phyloP scores from a whole-genome alignment of 2,888 invertebrate genomes.

The Scaptomyza caliginosa region DNA sequence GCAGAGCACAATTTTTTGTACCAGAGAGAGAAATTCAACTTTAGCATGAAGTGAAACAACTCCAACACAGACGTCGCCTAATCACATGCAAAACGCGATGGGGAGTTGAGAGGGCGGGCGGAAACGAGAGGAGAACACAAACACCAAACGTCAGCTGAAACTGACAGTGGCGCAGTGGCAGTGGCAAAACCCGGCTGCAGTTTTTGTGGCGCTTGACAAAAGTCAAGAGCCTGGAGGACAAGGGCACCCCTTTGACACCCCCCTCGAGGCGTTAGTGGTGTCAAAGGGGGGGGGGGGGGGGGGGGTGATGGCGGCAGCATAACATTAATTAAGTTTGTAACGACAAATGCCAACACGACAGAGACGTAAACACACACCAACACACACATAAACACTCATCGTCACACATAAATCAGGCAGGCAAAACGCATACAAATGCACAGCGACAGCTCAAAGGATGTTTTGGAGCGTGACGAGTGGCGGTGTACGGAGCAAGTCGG shows the following conservation, averaged over 20 bases:
- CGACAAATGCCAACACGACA: slow-evolving; percentile 72
- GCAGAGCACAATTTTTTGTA: slow-evolving; percentile 47
- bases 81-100: slow-evolving; percentile 55
- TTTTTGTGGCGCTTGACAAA: slow-evolving; percentile 75
- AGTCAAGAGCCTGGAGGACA: slow-evolving; percentile 71
- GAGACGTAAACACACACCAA: slow-evolving; percentile 53
- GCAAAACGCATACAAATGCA: slow-evolving; percentile 62
- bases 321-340: slow-evolving; percentile 78
- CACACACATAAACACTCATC: slow-evolving; percentile 15
- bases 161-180: slow-evolving; percentile 69
- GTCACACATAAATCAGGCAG: slow-evolving; percentile 59
- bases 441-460: slow-evolving; percentile 63
- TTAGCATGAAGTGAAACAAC: slow-evolving; percentile 42
- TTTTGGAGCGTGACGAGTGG: slow-evolving; percentile 60
- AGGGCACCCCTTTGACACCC: slow-evolving; percentile 31
- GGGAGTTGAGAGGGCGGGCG: neutral
- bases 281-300: slow-evolving; percentile 17
- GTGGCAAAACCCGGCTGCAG: slow-evolving; percentile 53
- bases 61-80: slow-evolving; percentile 46
- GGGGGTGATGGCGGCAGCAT: slow-evolving; percentile 58
- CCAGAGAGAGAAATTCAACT: slow-evolving; percentile 13
- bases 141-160: slow-evolving; percentile 78
- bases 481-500: neutral
- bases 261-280: slow-evolving; percentile 14
- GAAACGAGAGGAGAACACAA: slow-evolving; percentile 30